phyloP scores from a whole-genome alignment of 2,113 vertebrate species.

The Elanus axillaris region DNA sequence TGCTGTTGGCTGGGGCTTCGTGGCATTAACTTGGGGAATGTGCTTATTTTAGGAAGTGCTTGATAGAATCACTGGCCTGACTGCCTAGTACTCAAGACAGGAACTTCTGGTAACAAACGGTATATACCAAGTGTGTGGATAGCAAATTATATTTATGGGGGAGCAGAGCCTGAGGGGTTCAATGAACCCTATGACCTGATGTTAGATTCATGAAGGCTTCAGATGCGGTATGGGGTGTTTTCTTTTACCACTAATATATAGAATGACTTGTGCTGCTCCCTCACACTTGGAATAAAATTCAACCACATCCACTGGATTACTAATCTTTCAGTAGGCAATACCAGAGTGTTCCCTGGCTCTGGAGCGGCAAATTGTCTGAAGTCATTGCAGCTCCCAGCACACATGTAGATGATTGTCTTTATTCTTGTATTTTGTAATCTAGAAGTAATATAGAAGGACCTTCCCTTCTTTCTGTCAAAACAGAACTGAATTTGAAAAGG shows the following conservation, averaged over 20 bases:
- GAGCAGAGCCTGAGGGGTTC: background rate
- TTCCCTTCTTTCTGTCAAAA: background rate
- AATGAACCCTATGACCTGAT: background rate
- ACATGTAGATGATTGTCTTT: background rate
- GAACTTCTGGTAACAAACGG: background rate
- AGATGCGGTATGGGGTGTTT: background rate
- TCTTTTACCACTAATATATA: background rate
- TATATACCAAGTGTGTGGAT: background rate
- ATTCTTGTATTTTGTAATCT: background rate
- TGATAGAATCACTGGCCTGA: background rate
- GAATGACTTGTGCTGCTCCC: background rate
- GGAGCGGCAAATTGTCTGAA: background rate
- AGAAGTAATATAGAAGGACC: background rate
- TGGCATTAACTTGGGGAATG: background rate
- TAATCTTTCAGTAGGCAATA: background rate
- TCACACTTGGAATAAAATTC: background rate
- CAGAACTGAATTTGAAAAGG: background rate
- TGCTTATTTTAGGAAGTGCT: background rate
- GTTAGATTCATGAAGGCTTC: background rate
- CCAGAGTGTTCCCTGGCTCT: background rate
- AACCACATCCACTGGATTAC: background rate
- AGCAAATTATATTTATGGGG: background rate
- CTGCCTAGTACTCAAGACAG: no score
- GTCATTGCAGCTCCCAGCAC: background rate
- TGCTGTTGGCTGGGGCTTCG: background rate